Base-by-base conservation (phyloP, 2,113 vertebrate genomes). In the Anoplopoma fimbria region DNA sequence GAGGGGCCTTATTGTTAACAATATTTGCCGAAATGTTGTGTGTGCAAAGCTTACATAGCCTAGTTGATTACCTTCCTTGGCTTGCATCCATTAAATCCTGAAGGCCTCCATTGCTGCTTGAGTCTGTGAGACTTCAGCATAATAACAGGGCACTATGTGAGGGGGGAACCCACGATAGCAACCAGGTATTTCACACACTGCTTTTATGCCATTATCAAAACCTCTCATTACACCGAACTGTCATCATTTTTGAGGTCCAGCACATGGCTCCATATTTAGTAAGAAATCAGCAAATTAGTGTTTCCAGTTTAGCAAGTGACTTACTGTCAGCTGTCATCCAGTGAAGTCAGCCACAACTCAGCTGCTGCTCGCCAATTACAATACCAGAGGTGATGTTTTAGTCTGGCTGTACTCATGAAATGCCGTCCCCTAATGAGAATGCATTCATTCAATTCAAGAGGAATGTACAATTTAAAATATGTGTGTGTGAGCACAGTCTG, bases 281-380 rank as follows among this genome's bases (percentile, higher is more conserved):
- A 36, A 62, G 51, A 81, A 85, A 87, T 58, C 19, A 6, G 69
- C 61, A 81, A 79, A 85, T 87, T 61, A 69, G 36, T 64, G 38
- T 73, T 63, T 79, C 84, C 63, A 81, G 45, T 81, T 79, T 70
- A 87, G 45, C 15, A 0, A 84, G 70, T 77, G 80, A 90, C 86
- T 91, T 85, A 81, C 70, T 83, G 70, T 84, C 86, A 83, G 79
- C 79, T 83, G 79, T 90, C 84, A 82, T 42, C 69, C 27, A 53
- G 82, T 77, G 34, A 84, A 86, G 77, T 74, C 78, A 68, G 45
- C 58, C 79, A 61, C 68, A 55, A 49, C 63, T 87, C 81, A 75
- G 75, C 74, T 75, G 58, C 17, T 2, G 4, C 69, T 70, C 2
- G 36, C 58, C 75, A 79, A 76, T 88, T 85, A 85, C 51, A 61